These are phyloP conservation scores for Ypsolopha scabrella DNA, from an alignment of 2,888 invertebrate genomes.

Conservation along the genomic window DNA sequence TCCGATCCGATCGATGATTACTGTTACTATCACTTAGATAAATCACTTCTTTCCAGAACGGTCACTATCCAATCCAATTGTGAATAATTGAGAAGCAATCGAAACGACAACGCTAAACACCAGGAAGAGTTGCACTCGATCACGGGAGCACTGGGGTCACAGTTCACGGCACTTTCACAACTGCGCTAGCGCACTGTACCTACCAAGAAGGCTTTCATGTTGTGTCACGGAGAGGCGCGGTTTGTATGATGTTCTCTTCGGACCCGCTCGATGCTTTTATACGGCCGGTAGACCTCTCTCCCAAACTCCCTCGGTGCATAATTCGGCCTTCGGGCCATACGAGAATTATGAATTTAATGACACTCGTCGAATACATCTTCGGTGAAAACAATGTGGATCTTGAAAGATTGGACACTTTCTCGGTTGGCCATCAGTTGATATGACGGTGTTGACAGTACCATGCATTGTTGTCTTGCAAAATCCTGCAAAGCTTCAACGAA, in stretches of 20 bases:
- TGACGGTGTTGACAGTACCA: not conserved
- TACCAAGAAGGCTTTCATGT: slow-evolving; percentile 71
- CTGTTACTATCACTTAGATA: slow-evolving; percentile 3
- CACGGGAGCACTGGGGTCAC: slow-evolving; percentile 53
- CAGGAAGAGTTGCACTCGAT: not conserved
- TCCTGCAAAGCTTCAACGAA: too few relatives aligned
- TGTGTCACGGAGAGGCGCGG: slow-evolving; percentile 66
- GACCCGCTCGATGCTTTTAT: slow-evolving; percentile 38
- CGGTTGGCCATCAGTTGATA: slow-evolving; percentile 11
- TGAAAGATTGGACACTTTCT: slow-evolving; percentile 43
- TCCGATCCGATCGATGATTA: slow-evolving; percentile 5
- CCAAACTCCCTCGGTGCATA: slow-evolving; percentile 58
- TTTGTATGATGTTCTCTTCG: not conserved
- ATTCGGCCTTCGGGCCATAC: slow-evolving; percentile 64
- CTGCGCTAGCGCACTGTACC: slow-evolving; percentile 34
- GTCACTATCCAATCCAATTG: not conserved
- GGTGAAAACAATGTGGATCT: slow-evolving; percentile 64
- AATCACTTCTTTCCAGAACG: not conserved
- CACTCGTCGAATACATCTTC: slow-evolving; percentile 58
- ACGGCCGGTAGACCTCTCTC: slow-evolving; percentile 61
- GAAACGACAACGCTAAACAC: not conserved
- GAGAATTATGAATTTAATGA: slow-evolving; percentile 70
- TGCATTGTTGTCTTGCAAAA: not conserved
- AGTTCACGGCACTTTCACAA: slow-evolving; percentile 57
- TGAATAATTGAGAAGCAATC: not conserved